A percentile compares a stretch with the other conserved stretches of the same genome.
Conservation (phyloP, 2,888 invertebrate genomes). For the Rhagonycha fulva region DNA sequence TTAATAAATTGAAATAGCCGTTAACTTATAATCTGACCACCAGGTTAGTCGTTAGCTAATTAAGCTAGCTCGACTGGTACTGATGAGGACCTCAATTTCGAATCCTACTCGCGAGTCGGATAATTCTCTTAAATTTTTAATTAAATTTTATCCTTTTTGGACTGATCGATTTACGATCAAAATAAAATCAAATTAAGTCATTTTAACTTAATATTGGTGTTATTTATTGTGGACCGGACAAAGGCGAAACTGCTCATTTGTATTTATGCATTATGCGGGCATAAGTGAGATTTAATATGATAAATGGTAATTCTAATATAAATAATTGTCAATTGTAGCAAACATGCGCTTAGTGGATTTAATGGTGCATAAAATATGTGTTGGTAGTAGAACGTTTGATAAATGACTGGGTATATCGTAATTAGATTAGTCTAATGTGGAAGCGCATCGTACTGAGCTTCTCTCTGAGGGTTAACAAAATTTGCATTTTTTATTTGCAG, state of each 20-base stretch:
- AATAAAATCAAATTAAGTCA: conserved; percentile 6
- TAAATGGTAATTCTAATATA: conserved; percentile 45
- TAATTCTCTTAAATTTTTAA: background rate
- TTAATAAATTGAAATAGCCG: too few relatives aligned
- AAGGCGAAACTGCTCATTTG: conserved; percentile 22
- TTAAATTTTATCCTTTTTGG: background rate
- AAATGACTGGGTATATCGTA: conserved; percentile 42
- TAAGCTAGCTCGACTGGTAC: too few relatives aligned
- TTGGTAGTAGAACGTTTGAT: conserved; percentile 27
- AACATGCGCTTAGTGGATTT: conserved; percentile 40
- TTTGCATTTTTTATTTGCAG: background rate
- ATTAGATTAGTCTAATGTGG: conserved; percentile 46
- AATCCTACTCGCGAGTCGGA: too few relatives aligned
- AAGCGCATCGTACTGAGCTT: conserved; percentile 13
- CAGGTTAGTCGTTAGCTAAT: too few relatives aligned
- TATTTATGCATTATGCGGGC: conserved; percentile 43
- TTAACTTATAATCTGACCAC: too few relatives aligned
- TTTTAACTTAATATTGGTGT: conserved; percentile 14
- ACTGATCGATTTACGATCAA: conserved; percentile 4
- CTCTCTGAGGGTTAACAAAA: background rate
- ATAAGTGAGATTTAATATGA: conserved; percentile 44
- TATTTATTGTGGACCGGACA: conserved; percentile 20
- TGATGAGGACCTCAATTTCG: background rate
- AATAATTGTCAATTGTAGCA: conserved; percentile 47
- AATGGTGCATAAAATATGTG: conserved; percentile 48